phyloP scores from a whole-genome alignment of 1,140 invertebrate genomes.

The Macrosteles quadrilineatus region DNA sequence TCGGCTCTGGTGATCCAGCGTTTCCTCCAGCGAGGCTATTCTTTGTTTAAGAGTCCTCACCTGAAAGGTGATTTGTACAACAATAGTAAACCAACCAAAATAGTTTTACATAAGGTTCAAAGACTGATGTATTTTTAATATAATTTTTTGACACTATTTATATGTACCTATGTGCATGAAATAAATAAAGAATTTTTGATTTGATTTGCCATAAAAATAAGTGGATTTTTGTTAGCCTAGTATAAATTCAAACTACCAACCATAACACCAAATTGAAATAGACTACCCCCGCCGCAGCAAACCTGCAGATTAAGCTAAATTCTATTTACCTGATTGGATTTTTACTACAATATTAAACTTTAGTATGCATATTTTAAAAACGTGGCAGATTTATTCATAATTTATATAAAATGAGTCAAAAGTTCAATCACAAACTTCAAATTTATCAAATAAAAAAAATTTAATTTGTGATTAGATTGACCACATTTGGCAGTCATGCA shows the following conservation, averaged over 20 bases:
- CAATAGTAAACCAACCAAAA: neutral
- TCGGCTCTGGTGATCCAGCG: neutral
- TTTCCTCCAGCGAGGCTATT: slow-evolving; percentile 46
- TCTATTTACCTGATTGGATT: too few species aligned
- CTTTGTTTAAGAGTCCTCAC: slow-evolving; percentile 50
- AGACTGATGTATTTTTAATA: too few species aligned
- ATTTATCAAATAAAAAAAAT: too few species aligned
- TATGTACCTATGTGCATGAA: too few species aligned
- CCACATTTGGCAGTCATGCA: too few species aligned
- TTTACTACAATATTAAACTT: neutral
- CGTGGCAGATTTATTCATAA: too few species aligned
- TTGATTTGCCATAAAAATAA: neutral
- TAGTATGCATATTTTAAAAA: neutral
- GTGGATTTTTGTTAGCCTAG: neutral
- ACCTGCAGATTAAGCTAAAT: too few species aligned
- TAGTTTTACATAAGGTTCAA: neutral
- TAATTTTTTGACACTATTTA: too few species aligned
- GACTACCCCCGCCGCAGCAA: neutral
- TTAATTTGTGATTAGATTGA: too few species aligned
- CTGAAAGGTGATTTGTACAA: slow-evolving; percentile 40
- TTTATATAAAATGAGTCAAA: too few species aligned
- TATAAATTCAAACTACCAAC: neutral
- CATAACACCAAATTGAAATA: neutral
- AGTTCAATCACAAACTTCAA: too few species aligned
- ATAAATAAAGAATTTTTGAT: too few species aligned